Evolutionary conservation across 2,888 invertebrate species (phyloP).

Genomic region (Melikaiella ostensackeni): DNA sequence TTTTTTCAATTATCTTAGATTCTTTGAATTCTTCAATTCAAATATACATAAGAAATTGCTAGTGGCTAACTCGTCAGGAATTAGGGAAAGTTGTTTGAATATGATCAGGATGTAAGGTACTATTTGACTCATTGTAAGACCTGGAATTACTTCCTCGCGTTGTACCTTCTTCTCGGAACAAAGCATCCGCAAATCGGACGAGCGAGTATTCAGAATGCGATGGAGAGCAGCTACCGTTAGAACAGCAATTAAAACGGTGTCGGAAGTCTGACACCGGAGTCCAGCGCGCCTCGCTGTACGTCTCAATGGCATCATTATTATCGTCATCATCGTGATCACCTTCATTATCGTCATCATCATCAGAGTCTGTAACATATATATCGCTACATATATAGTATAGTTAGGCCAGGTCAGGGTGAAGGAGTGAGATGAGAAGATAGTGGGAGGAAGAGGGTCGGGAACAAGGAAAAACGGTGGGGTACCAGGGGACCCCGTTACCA

Average conservation of each 20-base stretch:
- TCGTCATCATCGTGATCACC: constrained; percentile 60
- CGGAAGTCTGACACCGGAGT: constrained; percentile 68
- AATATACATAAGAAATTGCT: too few species aligned
- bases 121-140: neutral
- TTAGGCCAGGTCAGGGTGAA: neutral
- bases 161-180: constrained; percentile 5
- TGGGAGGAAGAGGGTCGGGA: constrained; percentile 3
- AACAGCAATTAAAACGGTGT: constrained; percentile 76
- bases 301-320: constrained; percentile 54
- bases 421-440: neutral
- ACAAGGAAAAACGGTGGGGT: constrained; percentile 27
- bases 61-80: too few species aligned
- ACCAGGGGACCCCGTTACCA: constrained; percentile 37
- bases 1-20: too few species aligned
- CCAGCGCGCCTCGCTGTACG: constrained; percentile 44
- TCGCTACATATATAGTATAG: neutral
- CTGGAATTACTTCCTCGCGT: neutral
- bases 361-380: constrained; percentile 38
- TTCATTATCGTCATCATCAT: constrained; percentile 56
- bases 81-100: too few species aligned
- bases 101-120: too few species aligned
- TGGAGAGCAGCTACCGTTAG: constrained; percentile 69
- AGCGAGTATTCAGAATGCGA: constrained; percentile 41
- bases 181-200: constrained; percentile 52
- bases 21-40: too few species aligned